These are phyloP conservation scores for Eleutherodactylus coqui DNA, from an alignment of 2,797 vertebrate genomes.

Conservation along the genomic window DNA sequence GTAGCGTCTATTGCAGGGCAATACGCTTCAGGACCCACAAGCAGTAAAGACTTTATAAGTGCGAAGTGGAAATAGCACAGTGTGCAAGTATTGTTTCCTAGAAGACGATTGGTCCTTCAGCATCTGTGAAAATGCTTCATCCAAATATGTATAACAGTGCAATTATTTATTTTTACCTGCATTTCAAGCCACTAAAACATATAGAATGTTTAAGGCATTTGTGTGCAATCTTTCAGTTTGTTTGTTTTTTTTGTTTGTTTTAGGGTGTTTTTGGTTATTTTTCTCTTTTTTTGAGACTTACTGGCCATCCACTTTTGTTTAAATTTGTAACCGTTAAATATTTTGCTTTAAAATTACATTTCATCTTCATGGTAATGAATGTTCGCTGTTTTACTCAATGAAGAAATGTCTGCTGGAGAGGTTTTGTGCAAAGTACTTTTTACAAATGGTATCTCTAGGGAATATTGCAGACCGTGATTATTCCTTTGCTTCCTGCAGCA, in stretches of 20 bases:
- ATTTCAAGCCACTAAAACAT: constrained; percentile 53
- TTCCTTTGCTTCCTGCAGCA: background rate
- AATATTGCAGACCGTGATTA: background rate
- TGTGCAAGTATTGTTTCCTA: constrained; percentile 23
- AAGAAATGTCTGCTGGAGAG: background rate
- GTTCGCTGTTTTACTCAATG: constrained; percentile 1
- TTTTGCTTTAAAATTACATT: constrained; percentile 42
- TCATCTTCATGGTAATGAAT: background rate
- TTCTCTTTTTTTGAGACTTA: constrained; percentile 32
- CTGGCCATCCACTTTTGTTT: constrained; percentile 12
- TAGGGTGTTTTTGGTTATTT: constrained; percentile 42
- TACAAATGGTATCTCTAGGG: background rate
- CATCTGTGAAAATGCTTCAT: constrained; percentile 20
- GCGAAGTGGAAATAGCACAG: background rate
- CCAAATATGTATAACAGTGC: constrained; percentile 34
- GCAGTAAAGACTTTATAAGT: constrained; percentile 22
- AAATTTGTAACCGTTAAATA: constrained; percentile 1
- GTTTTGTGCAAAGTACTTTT: background rate
- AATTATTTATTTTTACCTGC: constrained; percentile 59
- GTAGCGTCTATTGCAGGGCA: constrained; percentile 54
- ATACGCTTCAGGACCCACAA: constrained; percentile 33
- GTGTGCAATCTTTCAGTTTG: too few relatives aligned
- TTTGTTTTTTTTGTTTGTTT: too few relatives aligned
- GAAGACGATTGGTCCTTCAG: constrained; percentile 29
- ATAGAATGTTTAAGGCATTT: constrained; percentile 7